Evolutionary conservation across 2,797 vertebrate genomes (phyloP).

Genomic region (Coranthus polyacanthus): DNA sequence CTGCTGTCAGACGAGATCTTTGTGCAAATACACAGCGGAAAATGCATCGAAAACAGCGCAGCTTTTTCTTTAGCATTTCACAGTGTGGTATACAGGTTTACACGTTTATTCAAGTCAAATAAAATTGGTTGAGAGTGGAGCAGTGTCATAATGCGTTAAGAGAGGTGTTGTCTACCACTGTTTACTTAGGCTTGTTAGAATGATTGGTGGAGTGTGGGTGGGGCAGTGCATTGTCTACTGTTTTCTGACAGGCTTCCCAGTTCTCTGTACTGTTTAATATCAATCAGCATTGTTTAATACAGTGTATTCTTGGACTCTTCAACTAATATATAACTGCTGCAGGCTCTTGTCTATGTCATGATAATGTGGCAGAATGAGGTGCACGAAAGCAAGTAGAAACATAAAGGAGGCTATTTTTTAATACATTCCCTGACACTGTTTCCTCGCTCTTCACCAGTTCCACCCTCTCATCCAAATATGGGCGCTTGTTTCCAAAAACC

Average conservation of each 20-base stretch:
- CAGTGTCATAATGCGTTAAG: too few species aligned
- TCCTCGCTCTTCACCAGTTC: not conserved
- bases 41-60: too few species aligned
- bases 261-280: constrained; percentile 32
- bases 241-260: constrained; percentile 36
- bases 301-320: constrained; percentile 22
- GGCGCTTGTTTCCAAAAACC: too few species aligned
- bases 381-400: not conserved
- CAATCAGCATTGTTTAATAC: constrained; percentile 28
- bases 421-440: too few species aligned
- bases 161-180: constrained; percentile 44
- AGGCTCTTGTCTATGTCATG: constrained; percentile 28
- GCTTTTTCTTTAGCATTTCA: constrained; percentile 28
- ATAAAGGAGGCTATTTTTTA: not conserved
- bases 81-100: not conserved
- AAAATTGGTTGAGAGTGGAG: too few species aligned
- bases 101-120: constrained; percentile 46
- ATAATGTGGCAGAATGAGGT: not conserved
- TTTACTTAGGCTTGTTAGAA: constrained; percentile 32
- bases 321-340: constrained; percentile 16
- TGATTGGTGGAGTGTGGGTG: constrained; percentile 37
- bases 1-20: too few species aligned
- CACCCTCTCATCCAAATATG: too few species aligned
- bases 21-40: not conserved
- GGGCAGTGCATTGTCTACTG: constrained; percentile 9